Evolutionary conservation across 2,113 vertebrate species (phyloP).

Genomic region (Leucosticte australis): DNA sequence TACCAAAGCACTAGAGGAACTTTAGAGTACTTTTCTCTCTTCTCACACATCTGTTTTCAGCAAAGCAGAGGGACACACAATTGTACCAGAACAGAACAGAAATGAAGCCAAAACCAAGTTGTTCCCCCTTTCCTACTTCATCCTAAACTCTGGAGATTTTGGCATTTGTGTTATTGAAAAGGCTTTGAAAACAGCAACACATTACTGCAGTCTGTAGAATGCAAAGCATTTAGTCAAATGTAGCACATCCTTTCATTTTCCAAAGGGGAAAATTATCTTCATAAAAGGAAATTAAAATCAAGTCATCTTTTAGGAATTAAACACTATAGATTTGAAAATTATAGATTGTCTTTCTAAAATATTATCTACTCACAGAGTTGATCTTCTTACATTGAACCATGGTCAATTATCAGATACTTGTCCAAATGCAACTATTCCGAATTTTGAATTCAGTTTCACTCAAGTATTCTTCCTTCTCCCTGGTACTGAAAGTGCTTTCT

Average conservation of each 20-base stretch:
- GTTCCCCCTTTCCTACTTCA: fast-evolving
- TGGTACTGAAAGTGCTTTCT: not conserved
- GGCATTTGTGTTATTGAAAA: not conserved
- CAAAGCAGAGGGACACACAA: not conserved
- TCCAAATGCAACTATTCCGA: not conserved
- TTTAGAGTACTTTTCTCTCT: not conserved
- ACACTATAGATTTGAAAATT: not conserved
- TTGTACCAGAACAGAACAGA: not conserved
- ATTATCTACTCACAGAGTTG: not conserved
- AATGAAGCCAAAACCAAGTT: not conserved
- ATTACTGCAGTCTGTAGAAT: not conserved
- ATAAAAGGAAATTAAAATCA: not conserved
- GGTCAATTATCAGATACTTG: not conserved
- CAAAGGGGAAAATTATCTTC: not conserved
- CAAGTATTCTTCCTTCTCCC: not conserved
- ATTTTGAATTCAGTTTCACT: not conserved
- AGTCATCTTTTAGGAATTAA: not conserved
- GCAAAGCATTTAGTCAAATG: not conserved
- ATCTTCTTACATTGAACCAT: not conserved
- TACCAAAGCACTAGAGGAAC: not conserved
- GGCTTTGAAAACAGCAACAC: not conserved
- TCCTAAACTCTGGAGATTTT: not conserved
- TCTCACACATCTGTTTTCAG: not conserved
- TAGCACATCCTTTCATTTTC: not conserved
- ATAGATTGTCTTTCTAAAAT: not conserved